Percentiles rank a stretch among this genome's conserved stretches.
These are phyloP conservation scores for Stenoptilia bipunctidactyla DNA, from an alignment of 2,888 invertebrate genomes.

Conservation along the genomic window DNA sequence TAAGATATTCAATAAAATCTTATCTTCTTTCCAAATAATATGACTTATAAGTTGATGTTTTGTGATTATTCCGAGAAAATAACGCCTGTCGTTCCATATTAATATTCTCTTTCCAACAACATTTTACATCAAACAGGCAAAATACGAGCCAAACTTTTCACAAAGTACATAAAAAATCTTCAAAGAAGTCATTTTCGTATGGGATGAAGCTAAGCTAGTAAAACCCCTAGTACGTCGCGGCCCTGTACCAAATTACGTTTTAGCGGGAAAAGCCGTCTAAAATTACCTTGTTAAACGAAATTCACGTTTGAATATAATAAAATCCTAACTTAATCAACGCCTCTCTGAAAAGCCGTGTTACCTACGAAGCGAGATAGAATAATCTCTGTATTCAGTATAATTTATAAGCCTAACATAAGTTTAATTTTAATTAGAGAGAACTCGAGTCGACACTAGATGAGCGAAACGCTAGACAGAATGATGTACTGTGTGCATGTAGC, in stretches of 20 bases:
- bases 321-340: slow-evolving; percentile 1
- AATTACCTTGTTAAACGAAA: slow-evolving; percentile 1
- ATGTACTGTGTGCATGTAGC: not conserved
- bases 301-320: not conserved
- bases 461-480: not conserved
- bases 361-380: not conserved
- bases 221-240: not conserved
- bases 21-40: not conserved
- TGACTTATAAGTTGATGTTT: not conserved
- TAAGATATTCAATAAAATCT: not conserved
- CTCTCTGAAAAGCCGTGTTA: not conserved
- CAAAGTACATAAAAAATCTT: not conserved
- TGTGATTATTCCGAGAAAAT: too few species aligned
- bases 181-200: slow-evolving; percentile 1
- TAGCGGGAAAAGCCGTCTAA: slow-evolving; percentile 1
- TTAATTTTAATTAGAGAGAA: slow-evolving; percentile 16
- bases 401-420: slow-evolving; percentile 11
- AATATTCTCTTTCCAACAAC: not conserved
- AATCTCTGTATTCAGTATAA: slow-evolving; percentile 1
- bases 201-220: slow-evolving; percentile 1
- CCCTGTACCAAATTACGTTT: not conserved
- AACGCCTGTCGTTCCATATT: too few species aligned
- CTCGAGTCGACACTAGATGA: slow-evolving; percentile 4
- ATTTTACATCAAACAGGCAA: not conserved
- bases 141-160: not conserved